These are phyloP conservation scores for Hipparchia sbordonii DNA, from an alignment of 2,888 invertebrate species.

Conservation along the genomic window DNA sequence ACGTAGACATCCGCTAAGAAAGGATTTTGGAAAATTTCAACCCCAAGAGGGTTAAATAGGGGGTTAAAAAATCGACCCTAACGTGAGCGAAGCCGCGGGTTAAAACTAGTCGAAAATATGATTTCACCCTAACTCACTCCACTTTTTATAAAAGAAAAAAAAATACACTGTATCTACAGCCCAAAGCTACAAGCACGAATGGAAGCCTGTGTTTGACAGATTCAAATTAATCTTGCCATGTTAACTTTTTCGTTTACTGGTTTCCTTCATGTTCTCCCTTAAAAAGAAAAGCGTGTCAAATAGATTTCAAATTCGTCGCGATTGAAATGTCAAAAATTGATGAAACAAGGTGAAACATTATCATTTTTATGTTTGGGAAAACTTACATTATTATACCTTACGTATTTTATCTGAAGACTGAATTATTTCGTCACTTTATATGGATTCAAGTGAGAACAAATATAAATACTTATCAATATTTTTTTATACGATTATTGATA, in stretches of 20 bases:
- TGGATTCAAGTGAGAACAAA: constrained; percentile 1
- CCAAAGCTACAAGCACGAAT: background rate
- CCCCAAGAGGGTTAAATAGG: too few relatives aligned
- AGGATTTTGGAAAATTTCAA: too few relatives aligned
- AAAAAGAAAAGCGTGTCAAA: constrained; percentile 23
- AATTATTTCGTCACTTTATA: background rate
- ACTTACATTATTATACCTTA: background rate
- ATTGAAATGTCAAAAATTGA: constrained; percentile 3
- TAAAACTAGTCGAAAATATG: too few relatives aligned
- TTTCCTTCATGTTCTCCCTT: background rate
- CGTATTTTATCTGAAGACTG: background rate
- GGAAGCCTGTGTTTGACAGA: constrained; percentile 19
- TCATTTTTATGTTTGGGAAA: background rate
- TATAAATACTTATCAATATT: background rate
- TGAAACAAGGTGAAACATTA: background rate
- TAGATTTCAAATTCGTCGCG: constrained; percentile 13
- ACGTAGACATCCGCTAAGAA: too few relatives aligned
- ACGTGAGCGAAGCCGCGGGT: too few relatives aligned
- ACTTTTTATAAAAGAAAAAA: constrained; percentile 1
- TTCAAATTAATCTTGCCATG: constrained; percentile 26
- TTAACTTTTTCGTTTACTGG: constrained; percentile 22
- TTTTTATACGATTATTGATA: background rate
- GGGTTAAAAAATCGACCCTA: too few relatives aligned
- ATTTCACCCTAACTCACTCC: too few relatives aligned
- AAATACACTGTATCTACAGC: constrained; percentile 10